Percentiles rank a stretch among this genome's conserved stretches.
Conservation (phyloP, 2,888 invertebrate species). For the Aradus depressus region DNA sequence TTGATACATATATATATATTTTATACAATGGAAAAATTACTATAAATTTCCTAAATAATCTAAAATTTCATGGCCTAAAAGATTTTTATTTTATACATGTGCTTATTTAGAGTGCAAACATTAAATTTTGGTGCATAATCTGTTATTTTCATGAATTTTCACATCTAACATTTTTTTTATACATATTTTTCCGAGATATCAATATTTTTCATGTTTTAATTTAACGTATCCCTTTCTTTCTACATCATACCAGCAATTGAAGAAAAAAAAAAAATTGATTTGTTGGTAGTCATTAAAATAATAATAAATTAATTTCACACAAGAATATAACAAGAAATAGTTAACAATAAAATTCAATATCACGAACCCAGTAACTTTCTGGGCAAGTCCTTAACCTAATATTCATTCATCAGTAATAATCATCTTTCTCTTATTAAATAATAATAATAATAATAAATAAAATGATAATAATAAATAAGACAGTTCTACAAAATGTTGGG, state of each 20-base stretch:
- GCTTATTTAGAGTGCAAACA: slow-evolving; percentile 27
- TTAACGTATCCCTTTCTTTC: no score
- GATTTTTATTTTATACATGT: slow-evolving; percentile 26
- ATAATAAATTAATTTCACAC: slow-evolving; percentile 5
- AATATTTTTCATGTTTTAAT: no score
- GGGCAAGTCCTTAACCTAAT: slow-evolving; percentile 21
- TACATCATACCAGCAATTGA: no score
- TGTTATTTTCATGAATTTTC: no score
- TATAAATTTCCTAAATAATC: slow-evolving; percentile 19
- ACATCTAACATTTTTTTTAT: slow-evolving; percentile 15
- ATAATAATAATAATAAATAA: no score
- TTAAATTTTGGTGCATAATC: slow-evolving; percentile 28
- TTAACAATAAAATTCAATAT: slow-evolving; percentile 17
- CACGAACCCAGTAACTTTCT: slow-evolving; percentile 12
- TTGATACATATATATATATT: slow-evolving; percentile 20
- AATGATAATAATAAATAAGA: no score
- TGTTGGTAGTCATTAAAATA: slow-evolving; percentile 6
- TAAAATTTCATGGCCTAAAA: slow-evolving; percentile 26
- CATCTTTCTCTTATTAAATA: slow-evolving; percentile 10
- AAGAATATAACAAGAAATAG: slow-evolving; percentile 19
- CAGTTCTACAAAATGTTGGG: no score
- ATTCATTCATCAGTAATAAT: slow-evolving; percentile 22
- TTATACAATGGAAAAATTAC: slow-evolving; percentile 24
- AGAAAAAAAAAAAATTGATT: slow-evolving; percentile 14
- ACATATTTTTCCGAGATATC: no score